phyloP scores from a whole-genome alignment of 37 sponge, comb jelly and placozoan species.

The Cliona cf. orientalis region DNA sequence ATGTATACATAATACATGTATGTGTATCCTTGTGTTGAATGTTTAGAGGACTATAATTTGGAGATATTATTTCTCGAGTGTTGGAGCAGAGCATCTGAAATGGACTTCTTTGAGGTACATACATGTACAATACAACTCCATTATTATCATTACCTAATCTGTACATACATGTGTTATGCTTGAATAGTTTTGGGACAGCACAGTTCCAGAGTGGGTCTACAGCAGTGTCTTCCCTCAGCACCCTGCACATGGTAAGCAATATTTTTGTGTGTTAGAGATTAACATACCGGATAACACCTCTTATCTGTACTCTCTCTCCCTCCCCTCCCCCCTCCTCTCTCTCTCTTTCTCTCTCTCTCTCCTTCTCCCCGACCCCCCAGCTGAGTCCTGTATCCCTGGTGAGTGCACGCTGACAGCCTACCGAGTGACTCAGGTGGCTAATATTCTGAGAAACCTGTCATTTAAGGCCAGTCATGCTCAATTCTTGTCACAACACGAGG shows the following conservation, averaged over 20 bases:
- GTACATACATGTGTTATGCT: neutral
- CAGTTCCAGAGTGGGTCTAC: conserved; percentile 53
- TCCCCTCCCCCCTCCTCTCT: neutral
- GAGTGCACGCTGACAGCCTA: conserved; percentile 24
- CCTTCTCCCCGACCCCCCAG: neutral
- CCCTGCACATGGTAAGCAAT: neutral
- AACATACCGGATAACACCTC: too few species aligned
- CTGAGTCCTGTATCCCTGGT: neutral
- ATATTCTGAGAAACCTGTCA: conserved; percentile 61
- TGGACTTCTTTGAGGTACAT: conserved; percentile 39
- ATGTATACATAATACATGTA: too few species aligned
- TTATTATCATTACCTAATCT: neutral
- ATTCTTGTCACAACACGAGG: neutral
- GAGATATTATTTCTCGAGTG: conserved; percentile 38
- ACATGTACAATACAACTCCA: neutral
- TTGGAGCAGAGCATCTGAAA: conserved; percentile 23
- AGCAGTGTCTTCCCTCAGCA: neutral
- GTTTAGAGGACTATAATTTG: conserved; percentile 38
- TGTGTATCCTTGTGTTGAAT: too few species aligned
- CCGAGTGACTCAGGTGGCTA: conserved; percentile 50
- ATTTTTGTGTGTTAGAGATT: neutral
- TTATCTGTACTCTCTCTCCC: neutral
- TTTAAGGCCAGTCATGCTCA: neutral
- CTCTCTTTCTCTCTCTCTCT: neutral
- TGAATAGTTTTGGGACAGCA: conserved; percentile 53